A percentile compares a stretch with the other conserved stretches of the same genome.
Evolutionary conservation across 1,140 invertebrate species (phyloP).

Genomic region (Anthonomus grandis): DNA sequence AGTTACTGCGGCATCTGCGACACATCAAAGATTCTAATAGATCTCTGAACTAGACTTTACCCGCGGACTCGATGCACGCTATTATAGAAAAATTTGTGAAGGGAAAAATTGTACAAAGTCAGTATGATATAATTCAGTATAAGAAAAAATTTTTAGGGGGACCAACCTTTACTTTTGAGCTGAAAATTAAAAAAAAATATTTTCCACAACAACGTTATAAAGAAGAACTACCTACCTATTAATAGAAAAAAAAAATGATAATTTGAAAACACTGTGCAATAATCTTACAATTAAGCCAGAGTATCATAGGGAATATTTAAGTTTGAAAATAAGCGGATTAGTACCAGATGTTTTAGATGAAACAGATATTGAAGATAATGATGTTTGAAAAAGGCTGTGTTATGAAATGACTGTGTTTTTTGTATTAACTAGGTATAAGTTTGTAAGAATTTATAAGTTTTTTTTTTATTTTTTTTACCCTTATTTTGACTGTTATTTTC

Average conservation of each 20-base stretch:
- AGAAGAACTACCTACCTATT: background rate
- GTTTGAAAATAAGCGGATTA: background rate
- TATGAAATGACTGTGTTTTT: no score
- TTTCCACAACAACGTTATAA: background rate
- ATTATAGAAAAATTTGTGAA: constrained; percentile 8
- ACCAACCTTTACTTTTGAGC: background rate
- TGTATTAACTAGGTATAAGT: no score
- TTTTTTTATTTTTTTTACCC: no score
- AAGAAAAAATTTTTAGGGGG: background rate
- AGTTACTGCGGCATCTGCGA: no score
- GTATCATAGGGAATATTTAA: background rate
- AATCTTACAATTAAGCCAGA: background rate
- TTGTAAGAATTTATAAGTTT: no score
- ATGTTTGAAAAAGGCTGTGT: no score
- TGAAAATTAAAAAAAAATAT: background rate
- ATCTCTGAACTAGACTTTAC: no score
- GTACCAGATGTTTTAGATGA: background rate
- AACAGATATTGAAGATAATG: background rate
- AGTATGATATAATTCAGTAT: background rate
- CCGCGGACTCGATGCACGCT: constrained; percentile 9
- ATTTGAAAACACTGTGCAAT: background rate
- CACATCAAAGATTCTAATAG: no score
- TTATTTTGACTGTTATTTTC: no score
- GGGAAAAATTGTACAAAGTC: background rate
- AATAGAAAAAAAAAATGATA: background rate